Evolutionary conservation across 2,113 vertebrate species (phyloP).

Genomic region (Scopus umbretta): DNA sequence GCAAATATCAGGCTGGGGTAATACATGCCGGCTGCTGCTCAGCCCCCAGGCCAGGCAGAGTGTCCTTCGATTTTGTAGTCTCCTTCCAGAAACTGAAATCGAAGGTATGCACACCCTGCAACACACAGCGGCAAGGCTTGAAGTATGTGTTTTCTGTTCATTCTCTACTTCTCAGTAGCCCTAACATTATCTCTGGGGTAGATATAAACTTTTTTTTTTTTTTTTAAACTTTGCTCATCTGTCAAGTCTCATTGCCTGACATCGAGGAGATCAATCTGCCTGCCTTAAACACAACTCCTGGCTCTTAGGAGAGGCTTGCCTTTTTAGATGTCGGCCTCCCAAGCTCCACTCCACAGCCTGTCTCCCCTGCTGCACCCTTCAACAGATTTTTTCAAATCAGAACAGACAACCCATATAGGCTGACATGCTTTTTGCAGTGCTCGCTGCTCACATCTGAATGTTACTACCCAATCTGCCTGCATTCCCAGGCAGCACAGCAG

Average conservation of each 20-base stretch:
- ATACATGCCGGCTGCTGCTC: background rate
- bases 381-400: constrained; percentile 34
- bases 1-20: background rate
- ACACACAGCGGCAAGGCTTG: background rate
- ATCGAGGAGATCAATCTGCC: constrained; percentile 21
- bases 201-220: background rate
- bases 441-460: background rate
- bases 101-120: background rate
- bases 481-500: background rate
- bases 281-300: constrained; percentile 12
- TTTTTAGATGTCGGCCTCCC: constrained; percentile 20
- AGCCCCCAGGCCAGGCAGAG: background rate
- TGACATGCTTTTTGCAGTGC: constrained; percentile 38
- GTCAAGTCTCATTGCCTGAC: constrained; percentile 30
- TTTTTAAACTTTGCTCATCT: background rate
- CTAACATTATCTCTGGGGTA: background rate
- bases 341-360: constrained; percentile 15
- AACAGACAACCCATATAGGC: constrained; percentile 44
- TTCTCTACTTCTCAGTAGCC: background rate
- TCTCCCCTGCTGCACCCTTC: constrained; percentile 51
- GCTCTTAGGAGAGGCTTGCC: constrained; percentile 9
- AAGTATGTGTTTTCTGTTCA: background rate
- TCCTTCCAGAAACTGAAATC: background rate
- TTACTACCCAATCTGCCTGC: background rate
- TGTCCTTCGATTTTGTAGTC: background rate